Conservation (phyloP, 2,113 vertebrate species). For the Gavialis gangeticus region DNA sequence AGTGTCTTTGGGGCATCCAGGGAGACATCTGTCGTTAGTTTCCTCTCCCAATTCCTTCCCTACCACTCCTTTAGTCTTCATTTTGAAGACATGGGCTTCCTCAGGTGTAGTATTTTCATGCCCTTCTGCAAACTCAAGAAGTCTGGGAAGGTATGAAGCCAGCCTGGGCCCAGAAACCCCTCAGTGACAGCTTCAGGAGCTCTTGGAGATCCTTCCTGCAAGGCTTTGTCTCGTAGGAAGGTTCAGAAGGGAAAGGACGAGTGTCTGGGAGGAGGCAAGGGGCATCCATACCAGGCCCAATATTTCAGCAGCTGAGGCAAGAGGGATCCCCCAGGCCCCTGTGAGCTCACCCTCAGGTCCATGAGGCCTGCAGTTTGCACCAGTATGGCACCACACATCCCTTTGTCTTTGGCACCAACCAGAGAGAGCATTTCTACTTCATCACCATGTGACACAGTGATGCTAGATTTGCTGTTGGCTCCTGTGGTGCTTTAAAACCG, state of each 20-base stretch:
- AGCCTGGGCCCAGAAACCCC: neutral
- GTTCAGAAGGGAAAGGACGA: neutral
- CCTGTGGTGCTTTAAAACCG: no score
- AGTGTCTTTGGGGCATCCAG: no score
- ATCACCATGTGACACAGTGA: fast-evolving
- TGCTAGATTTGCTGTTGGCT: no score
- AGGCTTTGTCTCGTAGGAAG: neutral
- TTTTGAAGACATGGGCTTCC: fast-evolving
- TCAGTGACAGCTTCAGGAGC: neutral
- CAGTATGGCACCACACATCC: no score
- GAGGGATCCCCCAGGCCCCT: no score
- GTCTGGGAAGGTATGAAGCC: neutral
- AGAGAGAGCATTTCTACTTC: fast-evolving
- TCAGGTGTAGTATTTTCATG: neutral
- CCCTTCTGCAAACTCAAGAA: neutral
- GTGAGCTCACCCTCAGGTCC: no score
- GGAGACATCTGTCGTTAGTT: no score
- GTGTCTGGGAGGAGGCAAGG: neutral
- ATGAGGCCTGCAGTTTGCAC: no score
- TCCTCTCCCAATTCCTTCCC: no score
- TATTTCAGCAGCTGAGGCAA: no score
- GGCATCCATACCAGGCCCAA: fast-evolving
- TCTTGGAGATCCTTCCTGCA: no score
- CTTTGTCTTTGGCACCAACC: neutral
- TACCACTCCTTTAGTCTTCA: neutral